Evolutionary conservation across 2,888 invertebrate genomes (phyloP), one percentile per base, ranked within the genome.

Genomic region (Molanna angustata): DNA sequence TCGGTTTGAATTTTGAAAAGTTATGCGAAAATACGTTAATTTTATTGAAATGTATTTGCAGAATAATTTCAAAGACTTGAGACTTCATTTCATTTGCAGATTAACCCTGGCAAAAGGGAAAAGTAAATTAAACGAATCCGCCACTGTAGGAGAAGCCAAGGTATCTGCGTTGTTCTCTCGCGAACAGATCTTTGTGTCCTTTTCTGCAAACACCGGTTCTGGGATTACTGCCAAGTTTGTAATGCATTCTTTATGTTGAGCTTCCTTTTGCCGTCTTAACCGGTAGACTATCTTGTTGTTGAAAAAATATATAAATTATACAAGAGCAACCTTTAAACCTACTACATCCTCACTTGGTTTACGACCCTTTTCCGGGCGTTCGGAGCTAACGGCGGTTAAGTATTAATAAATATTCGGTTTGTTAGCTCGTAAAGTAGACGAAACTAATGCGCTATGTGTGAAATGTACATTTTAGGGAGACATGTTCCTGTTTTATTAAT

Each of bases 201-300:
- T n/a, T 27, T 27, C 27, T 27, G 4, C 11, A 27, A 7, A 27
- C 27, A 27, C 27, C 4, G 27, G 27, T 7, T 27, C 27, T 51
- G 46, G 52, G 52, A 52, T 52, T 56, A 56, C 52, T 46, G 52
- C 49, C 49, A 21, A 32, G 44, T 52, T 52, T 33, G 49, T 49
- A 49, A 57, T 57, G 57, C 54, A 57, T 57, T 54, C 49, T 54
- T 49, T 48, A 52, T 54, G 49, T 44, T 16, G 13, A 32, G 39
- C 7, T 20, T 19, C 32, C 45, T 44, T 17, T 31, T 42, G n/a
- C 37, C 47, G 48, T 46, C 46, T 46, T 46, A 46, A 22, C 27
- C 18, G 41, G n/a, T 33, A 33, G 40, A 22, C 21, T 18, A 17
- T 39, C 16, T 39, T 16, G 14, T 22, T 48, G 33, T 32, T 33